phyloP scores from a whole-genome alignment of 1,140 invertebrate genomes.

The Parasteatoda tepidariorum region DNA sequence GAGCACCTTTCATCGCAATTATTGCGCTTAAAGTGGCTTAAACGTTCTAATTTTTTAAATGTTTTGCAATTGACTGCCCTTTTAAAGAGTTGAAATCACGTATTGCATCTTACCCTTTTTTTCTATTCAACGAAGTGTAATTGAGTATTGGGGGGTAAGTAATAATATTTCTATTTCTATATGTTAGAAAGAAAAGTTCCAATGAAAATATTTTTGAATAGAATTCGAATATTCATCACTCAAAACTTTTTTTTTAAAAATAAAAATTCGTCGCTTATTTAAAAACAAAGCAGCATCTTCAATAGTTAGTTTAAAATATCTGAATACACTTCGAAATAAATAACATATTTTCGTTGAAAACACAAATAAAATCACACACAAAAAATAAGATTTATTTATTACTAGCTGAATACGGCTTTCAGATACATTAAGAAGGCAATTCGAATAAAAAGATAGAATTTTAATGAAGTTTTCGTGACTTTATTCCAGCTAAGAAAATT shows the following conservation, averaged over 20 bases:
- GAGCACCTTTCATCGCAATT: slow-evolving; percentile 38
- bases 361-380: no score
- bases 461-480: slow-evolving; percentile 47
- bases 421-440: no score
- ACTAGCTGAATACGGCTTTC: slow-evolving; percentile 7
- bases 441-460: slow-evolving; percentile 20
- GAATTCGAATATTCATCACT: no score
- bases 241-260: not conserved
- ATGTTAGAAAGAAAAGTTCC: no score
- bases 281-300: not conserved
- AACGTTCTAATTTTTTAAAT: slow-evolving; percentile 28
- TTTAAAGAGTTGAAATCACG: slow-evolving; percentile 40
- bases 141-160: not conserved
- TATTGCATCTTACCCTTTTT: no score
- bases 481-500: not conserved
- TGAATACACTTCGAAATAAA: slow-evolving; percentile 20
- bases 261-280: no score
- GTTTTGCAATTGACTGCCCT: slow-evolving; percentile 17
- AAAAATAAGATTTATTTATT: no score
- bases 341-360: not conserved
- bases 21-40: slow-evolving; percentile 5
- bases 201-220: no score
- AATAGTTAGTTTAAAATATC: slow-evolving; percentile 9
- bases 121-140: no score
- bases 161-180: no score